Evolutionary conservation across 2,113 vertebrate species (phyloP), one percentile per base, ranked within the genome.

Genomic region (Oenanthe oenanthe): DNA sequence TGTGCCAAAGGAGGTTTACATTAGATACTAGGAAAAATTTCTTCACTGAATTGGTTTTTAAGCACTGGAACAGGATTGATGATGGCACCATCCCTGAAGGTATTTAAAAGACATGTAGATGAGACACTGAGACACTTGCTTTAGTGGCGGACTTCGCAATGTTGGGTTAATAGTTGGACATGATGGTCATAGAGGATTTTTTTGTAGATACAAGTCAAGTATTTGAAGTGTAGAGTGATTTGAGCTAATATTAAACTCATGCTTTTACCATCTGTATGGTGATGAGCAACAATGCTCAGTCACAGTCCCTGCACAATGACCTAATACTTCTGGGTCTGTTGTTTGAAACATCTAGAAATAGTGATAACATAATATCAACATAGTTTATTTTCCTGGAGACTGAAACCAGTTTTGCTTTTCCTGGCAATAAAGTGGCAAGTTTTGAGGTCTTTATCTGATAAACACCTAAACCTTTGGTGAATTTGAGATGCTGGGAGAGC

Each of bases 331-430:
- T 42, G 51, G 24, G 9, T 54, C 19, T 67, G 1, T 76, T 72
- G 25, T 42, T 86, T 72, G 58, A 42, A 72, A 36, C 40, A 10
- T 22, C 14, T 79, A 6, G 17, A 53, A 56, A 48, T 9, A 38
- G 2, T 21, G 4, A 22, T 48, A 75, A 34, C 2, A 1, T 45
- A n/a, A 3, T 53, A 38, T 32, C n/a, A 73, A 17, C 1, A 2
- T 19, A 3, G 11, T 68, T 83, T 86, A 40, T 50, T 53, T 86
- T 61, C 45, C 0, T 1, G 1, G 1, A 60, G 11, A 63, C 40
- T 31, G 25, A 56, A 47, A 72, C 15, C 5, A 1, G 14, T 31
- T 82, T 65, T 82, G 16, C 32, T 71, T 89, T 31, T 93, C 3
- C 4, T 75, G 53, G 24, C 32, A 82, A 19, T 72, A 13, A 63